Evolutionary conservation across 2,888 invertebrate species (phyloP).

Genomic region (Leptothorax acervorum): DNA sequence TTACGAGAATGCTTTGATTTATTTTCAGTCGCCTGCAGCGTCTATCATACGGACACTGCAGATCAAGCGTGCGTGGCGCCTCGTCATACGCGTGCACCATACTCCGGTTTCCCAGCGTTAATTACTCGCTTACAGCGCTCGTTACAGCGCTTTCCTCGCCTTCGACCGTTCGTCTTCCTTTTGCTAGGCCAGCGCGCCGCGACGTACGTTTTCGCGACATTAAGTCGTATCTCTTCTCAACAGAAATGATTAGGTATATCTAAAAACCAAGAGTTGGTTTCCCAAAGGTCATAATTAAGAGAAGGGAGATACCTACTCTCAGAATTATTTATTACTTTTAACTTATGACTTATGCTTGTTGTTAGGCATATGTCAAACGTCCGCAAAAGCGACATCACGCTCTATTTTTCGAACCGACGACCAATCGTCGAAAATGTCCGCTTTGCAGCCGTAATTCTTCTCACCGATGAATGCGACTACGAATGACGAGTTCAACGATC

Average conservation of each 20-base stretch:
- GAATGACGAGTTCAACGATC: slow-evolving; percentile 18
- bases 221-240: background rate
- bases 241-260: too few relatives aligned
- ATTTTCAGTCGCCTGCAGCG: slow-evolving; percentile 47
- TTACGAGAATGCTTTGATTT: slow-evolving; percentile 49
- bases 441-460: background rate
- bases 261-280: background rate
- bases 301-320: background rate
- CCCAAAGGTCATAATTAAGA: background rate
- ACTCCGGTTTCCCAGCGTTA: slow-evolving; percentile 25
- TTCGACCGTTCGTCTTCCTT: slow-evolving; percentile 1
- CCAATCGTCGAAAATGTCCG: background rate
- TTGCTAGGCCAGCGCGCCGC: background rate
- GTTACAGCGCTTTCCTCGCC: slow-evolving; percentile 22
- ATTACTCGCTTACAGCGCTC: slow-evolving; percentile 37
- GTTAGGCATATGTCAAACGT: background rate
- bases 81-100: slow-evolving; percentile 1
- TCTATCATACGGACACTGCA: slow-evolving; percentile 36
- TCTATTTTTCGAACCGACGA: background rate
- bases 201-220: background rate
- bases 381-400: background rate
- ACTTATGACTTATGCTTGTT: background rate
- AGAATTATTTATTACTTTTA: background rate
- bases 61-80: slow-evolving; percentile 42
- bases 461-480: background rate